Evolutionary conservation across 1,140 invertebrate species (phyloP).

Genomic region (Eciton burchellii): DNA sequence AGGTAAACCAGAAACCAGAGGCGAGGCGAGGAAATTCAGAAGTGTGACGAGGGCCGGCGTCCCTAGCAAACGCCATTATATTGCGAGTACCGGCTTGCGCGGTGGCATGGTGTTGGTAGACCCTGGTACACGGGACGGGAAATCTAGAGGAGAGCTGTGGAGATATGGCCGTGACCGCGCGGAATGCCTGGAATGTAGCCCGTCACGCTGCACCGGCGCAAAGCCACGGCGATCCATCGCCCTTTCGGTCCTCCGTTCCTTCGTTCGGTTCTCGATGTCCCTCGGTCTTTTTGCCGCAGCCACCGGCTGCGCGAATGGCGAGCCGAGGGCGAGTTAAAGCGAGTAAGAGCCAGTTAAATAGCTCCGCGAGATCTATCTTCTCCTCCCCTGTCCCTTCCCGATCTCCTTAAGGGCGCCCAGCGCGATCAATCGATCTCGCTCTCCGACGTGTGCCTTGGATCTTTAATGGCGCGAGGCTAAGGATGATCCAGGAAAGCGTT

Average conservation of each 20-base stretch:
- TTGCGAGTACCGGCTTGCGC: slow-evolving; percentile 57
- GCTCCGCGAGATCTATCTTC: background rate
- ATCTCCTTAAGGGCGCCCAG: background rate
- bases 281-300: slow-evolving; percentile 56
- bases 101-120: slow-evolving; percentile 50
- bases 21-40: slow-evolving; percentile 44
- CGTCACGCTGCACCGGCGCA: slow-evolving; percentile 79
- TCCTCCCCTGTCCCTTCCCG: background rate
- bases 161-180: slow-evolving; percentile 85
- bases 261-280: slow-evolving; percentile 74
- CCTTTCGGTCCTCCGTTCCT: slow-evolving; percentile 78
- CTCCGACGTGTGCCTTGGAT: background rate
- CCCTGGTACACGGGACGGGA: slow-evolving; percentile 65
- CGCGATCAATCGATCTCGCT: background rate
- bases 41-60: slow-evolving; percentile 27
- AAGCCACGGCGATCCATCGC: slow-evolving; percentile 72
- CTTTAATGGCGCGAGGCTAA: background rate
- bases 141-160: slow-evolving; percentile 81
- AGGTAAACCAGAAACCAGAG: slow-evolving; percentile 48
- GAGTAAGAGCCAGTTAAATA: background rate
- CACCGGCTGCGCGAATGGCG: slow-evolving; percentile 45
- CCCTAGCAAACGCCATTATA: slow-evolving; percentile 42
- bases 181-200: slow-evolving; percentile 84
- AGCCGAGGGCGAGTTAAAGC: background rate
- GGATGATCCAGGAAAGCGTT: background rate